Conservation (phyloP, 2,113 vertebrate species). For the Myotis brandtii region DNA sequence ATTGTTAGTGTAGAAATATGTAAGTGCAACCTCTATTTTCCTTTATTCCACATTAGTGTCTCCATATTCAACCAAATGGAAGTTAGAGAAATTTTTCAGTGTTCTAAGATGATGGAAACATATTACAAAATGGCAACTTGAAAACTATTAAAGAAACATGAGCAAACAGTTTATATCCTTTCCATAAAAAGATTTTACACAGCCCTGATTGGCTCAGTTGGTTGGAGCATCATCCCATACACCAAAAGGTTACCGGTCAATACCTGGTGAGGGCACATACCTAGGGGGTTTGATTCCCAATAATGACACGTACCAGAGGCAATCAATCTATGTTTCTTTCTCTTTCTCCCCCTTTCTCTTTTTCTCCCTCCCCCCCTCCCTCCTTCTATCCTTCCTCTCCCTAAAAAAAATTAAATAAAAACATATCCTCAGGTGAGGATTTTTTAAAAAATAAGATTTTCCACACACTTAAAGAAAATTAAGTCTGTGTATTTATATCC, state of each 20-base stretch:
- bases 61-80: conserved; percentile 26
- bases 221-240: not conserved
- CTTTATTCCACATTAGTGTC: not conserved
- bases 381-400: not conserved
- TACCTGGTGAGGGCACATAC: too few relatives aligned
- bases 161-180: conserved; percentile 24
- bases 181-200: conserved; percentile 63
- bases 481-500: conserved; percentile 70
- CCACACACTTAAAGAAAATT: conserved; percentile 54
- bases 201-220: not conserved
- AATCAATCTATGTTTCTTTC: not conserved
- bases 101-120: not conserved
- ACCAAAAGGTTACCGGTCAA: too few relatives aligned
- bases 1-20: not conserved
- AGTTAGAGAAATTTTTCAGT: conserved; percentile 12
- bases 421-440: not conserved
- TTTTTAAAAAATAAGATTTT: conserved; percentile 27
- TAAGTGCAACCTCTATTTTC: not conserved
- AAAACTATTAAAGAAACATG: conserved; percentile 64
- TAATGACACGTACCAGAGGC: not conserved
- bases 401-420: not conserved
- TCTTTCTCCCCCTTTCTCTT: too few relatives aligned
- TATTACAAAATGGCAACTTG: conserved; percentile 54
- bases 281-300: too few relatives aligned
- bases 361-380: too few relatives aligned